A percentile compares a stretch with the other conserved stretches of the same genome.
These are phyloP conservation scores for Malacoraja senta DNA, from an alignment of 2,797 vertebrate species.

Conservation along the genomic window DNA sequence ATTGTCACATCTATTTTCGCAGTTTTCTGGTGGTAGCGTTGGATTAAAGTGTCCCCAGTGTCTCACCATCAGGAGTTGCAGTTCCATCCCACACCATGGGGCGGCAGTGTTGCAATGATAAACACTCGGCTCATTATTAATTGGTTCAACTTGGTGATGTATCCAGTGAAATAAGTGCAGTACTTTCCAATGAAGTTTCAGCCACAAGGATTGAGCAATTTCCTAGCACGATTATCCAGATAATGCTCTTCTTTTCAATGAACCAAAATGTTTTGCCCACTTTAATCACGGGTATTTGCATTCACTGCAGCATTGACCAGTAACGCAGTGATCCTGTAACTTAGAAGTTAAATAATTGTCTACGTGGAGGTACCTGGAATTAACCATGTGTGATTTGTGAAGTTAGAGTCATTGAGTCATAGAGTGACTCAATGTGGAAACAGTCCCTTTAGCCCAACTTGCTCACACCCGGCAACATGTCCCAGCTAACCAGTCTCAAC, in stretches of 20 bases:
- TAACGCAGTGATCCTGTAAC: neutral
- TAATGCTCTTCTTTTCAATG: neutral
- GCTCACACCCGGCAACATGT: too few species aligned
- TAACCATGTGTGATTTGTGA: neutral
- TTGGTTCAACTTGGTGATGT: neutral
- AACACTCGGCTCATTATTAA: neutral
- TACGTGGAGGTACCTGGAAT: neutral
- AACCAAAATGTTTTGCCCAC: neutral
- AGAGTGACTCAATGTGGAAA: too few species aligned
- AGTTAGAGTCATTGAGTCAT: too few species aligned
- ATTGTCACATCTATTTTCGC: neutral
- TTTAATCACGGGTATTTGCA: neutral
- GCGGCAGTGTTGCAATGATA: neutral
- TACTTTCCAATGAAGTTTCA: neutral
- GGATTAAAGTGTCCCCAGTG: neutral
- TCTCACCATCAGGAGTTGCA: neutral
- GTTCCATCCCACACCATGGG: neutral
- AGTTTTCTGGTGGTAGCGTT: neutral
- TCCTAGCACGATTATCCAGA: neutral
- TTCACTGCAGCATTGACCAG: neutral
- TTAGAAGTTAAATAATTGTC: neutral
- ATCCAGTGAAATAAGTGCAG: neutral
- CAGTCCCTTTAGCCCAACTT: too few species aligned
- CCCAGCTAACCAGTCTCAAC: too few species aligned
- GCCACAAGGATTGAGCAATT: neutral